A percentile compares a stretch with the other conserved stretches of the same genome.
phyloP scores from a whole-genome alignment of 2,888 invertebrate genomes.

The Iphiclides podalirius region DNA sequence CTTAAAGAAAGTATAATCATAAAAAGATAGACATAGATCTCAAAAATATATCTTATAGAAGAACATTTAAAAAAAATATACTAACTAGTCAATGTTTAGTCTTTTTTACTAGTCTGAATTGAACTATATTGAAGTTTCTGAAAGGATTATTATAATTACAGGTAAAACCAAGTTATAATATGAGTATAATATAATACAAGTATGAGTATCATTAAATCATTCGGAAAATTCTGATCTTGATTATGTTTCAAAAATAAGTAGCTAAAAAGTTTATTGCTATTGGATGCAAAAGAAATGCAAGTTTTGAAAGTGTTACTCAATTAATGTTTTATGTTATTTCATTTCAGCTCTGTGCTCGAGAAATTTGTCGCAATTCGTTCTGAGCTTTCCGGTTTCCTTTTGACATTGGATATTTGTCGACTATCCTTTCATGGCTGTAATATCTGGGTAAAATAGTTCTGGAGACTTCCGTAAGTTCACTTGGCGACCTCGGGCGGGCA shows the following conservation, averaged over 20 bases:
- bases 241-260: too few species aligned
- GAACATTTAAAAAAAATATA: not conserved
- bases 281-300: too few species aligned
- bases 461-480: constrained; percentile 52
- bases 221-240: not conserved
- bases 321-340: not conserved
- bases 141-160: not conserved
- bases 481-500: constrained; percentile 94
- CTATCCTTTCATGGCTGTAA: not conserved
- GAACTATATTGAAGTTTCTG: not conserved
- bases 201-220: not conserved
- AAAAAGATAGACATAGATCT: constrained; percentile 8
- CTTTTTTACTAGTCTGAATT: not conserved
- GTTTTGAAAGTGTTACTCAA: not conserved
- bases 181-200: not conserved
- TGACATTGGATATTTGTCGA: not conserved
- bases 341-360: not conserved
- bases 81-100: not conserved
- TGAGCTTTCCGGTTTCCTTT: constrained; percentile 1
- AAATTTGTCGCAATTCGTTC: too few species aligned
- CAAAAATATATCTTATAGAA: constrained; percentile 19
- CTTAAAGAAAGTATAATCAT: not conserved
- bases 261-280: too few species aligned
- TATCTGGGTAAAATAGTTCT: not conserved
- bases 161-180: not conserved